These are phyloP conservation scores for Calliphora vicina DNA, from an alignment of 1,140 invertebrate genomes.

Conservation along the genomic window DNA sequence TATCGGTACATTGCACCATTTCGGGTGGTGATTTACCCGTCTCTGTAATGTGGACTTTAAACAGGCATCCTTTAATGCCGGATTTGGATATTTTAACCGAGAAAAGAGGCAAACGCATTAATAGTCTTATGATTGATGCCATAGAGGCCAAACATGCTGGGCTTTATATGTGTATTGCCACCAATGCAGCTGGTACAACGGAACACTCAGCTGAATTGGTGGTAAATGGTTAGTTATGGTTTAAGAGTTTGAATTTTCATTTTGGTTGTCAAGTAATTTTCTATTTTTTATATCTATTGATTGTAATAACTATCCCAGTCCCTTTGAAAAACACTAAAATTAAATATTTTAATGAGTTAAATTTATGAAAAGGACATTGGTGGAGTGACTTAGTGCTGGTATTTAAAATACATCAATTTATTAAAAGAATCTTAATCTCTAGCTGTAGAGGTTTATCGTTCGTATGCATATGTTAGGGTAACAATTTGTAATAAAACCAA, in stretches of 20 bases:
- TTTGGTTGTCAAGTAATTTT: not conserved
- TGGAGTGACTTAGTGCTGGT: too few relatives aligned
- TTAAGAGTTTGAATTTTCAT: not conserved
- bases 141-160: slow-evolving; percentile 71
- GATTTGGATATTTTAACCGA: slow-evolving; percentile 53
- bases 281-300: not conserved
- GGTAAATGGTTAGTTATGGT: slow-evolving; percentile 66
- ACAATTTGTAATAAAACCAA: too few relatives aligned
- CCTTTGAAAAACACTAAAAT: too few relatives aligned
- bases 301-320: not conserved
- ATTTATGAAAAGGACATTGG: too few relatives aligned
- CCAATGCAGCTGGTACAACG: slow-evolving; percentile 68
- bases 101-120: slow-evolving; percentile 65
- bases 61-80: slow-evolving; percentile 59
- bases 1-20: slow-evolving; percentile 75
- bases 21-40: slow-evolving; percentile 78
- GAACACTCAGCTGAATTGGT: slow-evolving; percentile 66
- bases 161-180: slow-evolving; percentile 77
- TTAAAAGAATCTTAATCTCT: too few relatives aligned
- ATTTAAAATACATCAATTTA: too few relatives aligned
- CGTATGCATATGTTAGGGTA: too few relatives aligned
- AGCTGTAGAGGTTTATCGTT: too few relatives aligned
- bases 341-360: too few relatives aligned
- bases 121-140: slow-evolving; percentile 66
- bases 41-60: slow-evolving; percentile 77